Percentiles rank a stretch among this genome's conserved stretches.
These are phyloP conservation scores for Drosophila burlai DNA, from an alignment of 1,140 invertebrate species.

Conservation along the genomic window DNA sequence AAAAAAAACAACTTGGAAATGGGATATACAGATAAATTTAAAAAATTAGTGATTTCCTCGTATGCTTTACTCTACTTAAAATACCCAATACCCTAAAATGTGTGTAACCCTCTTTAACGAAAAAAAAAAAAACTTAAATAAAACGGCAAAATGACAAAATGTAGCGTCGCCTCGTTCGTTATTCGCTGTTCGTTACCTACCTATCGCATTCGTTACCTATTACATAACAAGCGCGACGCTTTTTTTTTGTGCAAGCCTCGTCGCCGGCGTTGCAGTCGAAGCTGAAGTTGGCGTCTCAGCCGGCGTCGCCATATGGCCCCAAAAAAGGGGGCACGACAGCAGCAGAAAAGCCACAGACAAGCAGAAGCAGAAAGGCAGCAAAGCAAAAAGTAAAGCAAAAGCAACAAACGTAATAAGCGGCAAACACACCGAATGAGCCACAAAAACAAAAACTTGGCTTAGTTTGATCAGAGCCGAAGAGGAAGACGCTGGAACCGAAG, in stretches of 20 bases:
- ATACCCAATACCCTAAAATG: conserved; percentile 1
- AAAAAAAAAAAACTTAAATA: conserved; percentile 28
- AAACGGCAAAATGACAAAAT: conserved; percentile 71
- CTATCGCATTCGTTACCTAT: conserved; percentile 40
- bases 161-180: conserved; percentile 50
- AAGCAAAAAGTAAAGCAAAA: conserved; percentile 17
- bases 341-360: conserved; percentile 42
- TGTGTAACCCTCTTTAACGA: background rate
- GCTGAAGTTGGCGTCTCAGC: conserved; percentile 21
- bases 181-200: conserved; percentile 16
- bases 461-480: conserved; percentile 50
- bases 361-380: conserved; percentile 24
- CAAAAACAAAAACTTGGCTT: conserved; percentile 54
- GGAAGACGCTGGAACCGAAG: conserved; percentile 12
- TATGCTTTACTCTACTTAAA: background rate
- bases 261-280: conserved; percentile 19
- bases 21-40: no score
- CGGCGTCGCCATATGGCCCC: conserved; percentile 69
- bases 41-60: background rate
- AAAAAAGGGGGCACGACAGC: conserved; percentile 81
- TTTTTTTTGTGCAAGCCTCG: conserved; percentile 65
- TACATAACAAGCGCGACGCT: conserved; percentile 78
- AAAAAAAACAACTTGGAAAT: background rate
- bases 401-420: conserved; percentile 72
- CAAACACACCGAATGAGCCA: conserved; percentile 50